Evolutionary conservation across 2,113 vertebrate species (phyloP), one percentile per base, ranked within the genome.

Genomic region (Etheostoma cragini): DNA sequence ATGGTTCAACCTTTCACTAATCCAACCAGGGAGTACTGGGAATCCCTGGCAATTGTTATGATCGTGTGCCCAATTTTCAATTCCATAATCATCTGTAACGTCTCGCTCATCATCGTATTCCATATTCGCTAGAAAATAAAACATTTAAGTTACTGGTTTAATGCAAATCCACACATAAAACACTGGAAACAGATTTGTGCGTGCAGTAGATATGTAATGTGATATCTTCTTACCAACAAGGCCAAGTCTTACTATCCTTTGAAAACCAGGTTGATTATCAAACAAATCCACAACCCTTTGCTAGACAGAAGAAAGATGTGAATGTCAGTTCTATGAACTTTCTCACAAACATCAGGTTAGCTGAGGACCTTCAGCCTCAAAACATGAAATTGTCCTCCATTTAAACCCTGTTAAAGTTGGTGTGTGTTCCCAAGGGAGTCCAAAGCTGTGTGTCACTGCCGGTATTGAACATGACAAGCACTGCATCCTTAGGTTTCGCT

Each of bases 141-240:
- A 50, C 3, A 1, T 45, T 69, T 16, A 6, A 24, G 30, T 47
- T 24, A 14, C 33, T 30, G 6, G 64, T 46, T 65, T 7, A 1
- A 50, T 30, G 35, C 10, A 53, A 24, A 30, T 24, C n/a, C 45
- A 74, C 50, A 54, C 57, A 57, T 10, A 49, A 65, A 35, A 49
- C 22, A 33, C 17, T 35, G 6, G 26, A 72, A 26, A 62, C 5
- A 11, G 1, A 46, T 0, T 14, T 13, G 24, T 35, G 14, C 22
- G 5, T 21, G 13, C 4, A 30, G 16, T 3, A 50, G 21, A 52
- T 24, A 7, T 45, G 21, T 13, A 30, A 10, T 17, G 17, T 16
- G 15, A 42, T 13, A 33, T 57, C 7, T 47, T 19, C 89, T 84
- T 87, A 93, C 92, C 89, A 16, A 89, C 54, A 49, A 89, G 65